Conservation (phyloP, 2,888 invertebrate species). For the Leistus spinibarbis region DNA sequence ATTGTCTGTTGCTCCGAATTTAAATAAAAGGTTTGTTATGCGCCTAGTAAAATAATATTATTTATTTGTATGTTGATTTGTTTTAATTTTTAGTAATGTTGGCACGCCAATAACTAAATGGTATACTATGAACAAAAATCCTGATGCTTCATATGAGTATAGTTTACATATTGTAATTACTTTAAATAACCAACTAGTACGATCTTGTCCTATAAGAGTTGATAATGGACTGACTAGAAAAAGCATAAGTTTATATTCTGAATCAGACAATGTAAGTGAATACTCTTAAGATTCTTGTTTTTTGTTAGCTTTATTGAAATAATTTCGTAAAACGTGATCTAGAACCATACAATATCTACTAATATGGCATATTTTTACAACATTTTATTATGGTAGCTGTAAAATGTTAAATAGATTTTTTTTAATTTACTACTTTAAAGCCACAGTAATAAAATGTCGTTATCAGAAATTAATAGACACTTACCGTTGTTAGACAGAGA, state of each 20-base stretch:
- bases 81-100: slow-evolving; percentile 46
- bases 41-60: background rate
- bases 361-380: no score
- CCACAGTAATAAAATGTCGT: no score
- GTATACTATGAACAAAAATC: slow-evolving; percentile 48
- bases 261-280: slow-evolving; percentile 52
- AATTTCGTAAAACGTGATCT: no score
- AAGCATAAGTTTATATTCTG: slow-evolving; percentile 60
- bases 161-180: slow-evolving; percentile 53
- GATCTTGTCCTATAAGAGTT: slow-evolving; percentile 66
- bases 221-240: slow-evolving; percentile 61
- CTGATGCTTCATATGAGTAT: slow-evolving; percentile 48
- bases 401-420: no score
- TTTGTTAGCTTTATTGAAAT: no score
- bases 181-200: slow-evolving; percentile 48
- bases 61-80: slow-evolving; percentile 15
- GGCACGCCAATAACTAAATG: slow-evolving; percentile 56
- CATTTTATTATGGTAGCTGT: no score
- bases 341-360: no score
- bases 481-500: no score
- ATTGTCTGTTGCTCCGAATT: slow-evolving; percentile 55
- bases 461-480: no score
- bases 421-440: no score
- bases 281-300: no score
- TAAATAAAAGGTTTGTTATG: slow-evolving; percentile 53